phyloP scores from a whole-genome alignment of 2,113 vertebrate species.

The Bos indicus region DNA sequence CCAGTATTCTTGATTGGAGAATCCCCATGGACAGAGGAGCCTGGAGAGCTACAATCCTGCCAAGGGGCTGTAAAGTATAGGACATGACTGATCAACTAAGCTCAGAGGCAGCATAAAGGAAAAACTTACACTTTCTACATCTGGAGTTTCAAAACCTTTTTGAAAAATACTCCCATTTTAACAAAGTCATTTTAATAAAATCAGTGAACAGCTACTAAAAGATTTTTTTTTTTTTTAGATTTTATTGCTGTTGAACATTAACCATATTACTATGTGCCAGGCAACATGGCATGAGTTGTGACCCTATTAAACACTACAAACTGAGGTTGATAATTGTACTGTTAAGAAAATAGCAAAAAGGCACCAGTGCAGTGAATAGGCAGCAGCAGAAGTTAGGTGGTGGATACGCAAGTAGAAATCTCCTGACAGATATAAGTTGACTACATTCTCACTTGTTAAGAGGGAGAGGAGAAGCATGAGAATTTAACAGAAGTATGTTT shows the following conservation, averaged over 20 bases:
- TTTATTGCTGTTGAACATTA: not conserved
- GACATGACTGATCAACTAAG: not conserved
- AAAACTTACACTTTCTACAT: not conserved
- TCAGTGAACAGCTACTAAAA: not conserved
- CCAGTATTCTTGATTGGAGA: not conserved
- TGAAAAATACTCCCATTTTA: not conserved
- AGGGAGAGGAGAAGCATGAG: rapidly evolving
- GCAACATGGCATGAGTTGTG: not conserved
- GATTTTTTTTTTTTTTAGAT: not conserved
- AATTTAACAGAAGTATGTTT: not conserved
- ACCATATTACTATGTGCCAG: rapidly evolving
- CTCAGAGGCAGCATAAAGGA: not conserved
- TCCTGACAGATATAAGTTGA: not conserved
- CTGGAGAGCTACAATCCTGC: not conserved
- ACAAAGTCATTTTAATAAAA: not conserved
- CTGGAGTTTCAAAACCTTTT: not conserved
- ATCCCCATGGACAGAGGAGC: not conserved
- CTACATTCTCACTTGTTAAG: not conserved
- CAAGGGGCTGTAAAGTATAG: not conserved
- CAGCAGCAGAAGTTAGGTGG: not conserved
- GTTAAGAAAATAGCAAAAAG: not conserved
- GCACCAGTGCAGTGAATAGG: rapidly evolving
- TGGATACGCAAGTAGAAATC: not conserved
- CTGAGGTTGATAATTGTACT: not conserved
- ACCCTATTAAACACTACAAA: not conserved